These are phyloP conservation scores for Gryllus longicercus DNA, from an alignment of 2,888 invertebrate genomes.

Conservation along the genomic window DNA sequence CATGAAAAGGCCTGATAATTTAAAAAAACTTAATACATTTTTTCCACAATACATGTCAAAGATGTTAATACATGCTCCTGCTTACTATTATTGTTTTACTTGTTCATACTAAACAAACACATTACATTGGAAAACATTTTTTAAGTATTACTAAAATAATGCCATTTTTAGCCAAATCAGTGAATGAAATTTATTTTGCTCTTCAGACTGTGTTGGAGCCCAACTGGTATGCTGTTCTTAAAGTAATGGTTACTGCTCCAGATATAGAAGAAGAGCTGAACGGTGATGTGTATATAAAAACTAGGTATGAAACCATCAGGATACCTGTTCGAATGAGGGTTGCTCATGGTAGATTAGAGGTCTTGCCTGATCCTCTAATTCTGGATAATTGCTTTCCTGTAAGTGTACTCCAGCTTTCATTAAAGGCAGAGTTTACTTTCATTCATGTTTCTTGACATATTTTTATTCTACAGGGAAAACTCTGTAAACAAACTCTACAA, in stretches of 20 bases:
- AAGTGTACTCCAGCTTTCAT: conserved; percentile 45
- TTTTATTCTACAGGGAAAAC: conserved; percentile 61
- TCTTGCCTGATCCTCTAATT: conserved; percentile 63
- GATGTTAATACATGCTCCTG: too few species aligned
- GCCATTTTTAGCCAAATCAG: conserved; percentile 19
- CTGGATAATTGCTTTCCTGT: conserved; percentile 80
- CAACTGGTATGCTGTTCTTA: conserved; percentile 65
- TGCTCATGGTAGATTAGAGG: conserved; percentile 69
- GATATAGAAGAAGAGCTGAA: conserved; percentile 63
- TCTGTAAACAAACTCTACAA: conserved; percentile 70
- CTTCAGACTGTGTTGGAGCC: conserved; percentile 56
- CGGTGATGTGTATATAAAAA: conserved; percentile 69
- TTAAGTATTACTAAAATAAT: not conserved
- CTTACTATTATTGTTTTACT: too few species aligned
- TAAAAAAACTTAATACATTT: too few species aligned
- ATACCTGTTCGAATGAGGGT: conserved; percentile 71
- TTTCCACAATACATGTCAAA: too few species aligned
- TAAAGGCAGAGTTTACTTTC: not conserved
- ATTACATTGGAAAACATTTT: not conserved
- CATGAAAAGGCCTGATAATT: too few species aligned
- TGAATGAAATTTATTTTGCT: conserved; percentile 32
- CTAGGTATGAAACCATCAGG: conserved; percentile 64
- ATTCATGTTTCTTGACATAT: conserved; percentile 23
- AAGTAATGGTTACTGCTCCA: conserved; percentile 66
- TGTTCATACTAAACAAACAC: too few species aligned